These are phyloP conservation scores for Drosophila demipolita DNA, from an alignment of 2,888 invertebrate genomes.

Conservation along the genomic window DNA sequence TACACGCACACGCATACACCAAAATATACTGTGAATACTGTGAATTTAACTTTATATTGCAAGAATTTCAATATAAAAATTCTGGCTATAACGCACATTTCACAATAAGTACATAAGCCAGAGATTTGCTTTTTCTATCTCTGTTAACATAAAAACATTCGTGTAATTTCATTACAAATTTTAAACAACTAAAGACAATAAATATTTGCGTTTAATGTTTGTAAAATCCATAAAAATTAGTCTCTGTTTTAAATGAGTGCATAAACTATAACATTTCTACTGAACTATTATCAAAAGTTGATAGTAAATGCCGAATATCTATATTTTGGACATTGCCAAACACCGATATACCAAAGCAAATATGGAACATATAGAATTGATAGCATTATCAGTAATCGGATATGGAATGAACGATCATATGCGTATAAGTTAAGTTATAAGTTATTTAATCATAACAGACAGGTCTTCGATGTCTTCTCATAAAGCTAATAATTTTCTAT, in stretches of 20 bases:
- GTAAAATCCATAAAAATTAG: slow-evolving; percentile 40
- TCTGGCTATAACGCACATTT: slow-evolving; percentile 9
- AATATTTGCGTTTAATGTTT: slow-evolving; percentile 69
- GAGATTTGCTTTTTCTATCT: slow-evolving; percentile 57
- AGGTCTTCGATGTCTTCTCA: not conserved
- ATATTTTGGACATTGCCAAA: slow-evolving; percentile 2
- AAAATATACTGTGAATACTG: slow-evolving; percentile 33
- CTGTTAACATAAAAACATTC: slow-evolving; percentile 23
- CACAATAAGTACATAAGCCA: slow-evolving; percentile 12
- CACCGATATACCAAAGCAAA: not conserved
- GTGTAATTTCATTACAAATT: slow-evolving; percentile 45
- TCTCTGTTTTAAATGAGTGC: not conserved
- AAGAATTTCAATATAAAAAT: not conserved
- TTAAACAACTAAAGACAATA: slow-evolving; percentile 71
- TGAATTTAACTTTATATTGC: slow-evolving; percentile 1
- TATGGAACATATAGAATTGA: slow-evolving; percentile 9
- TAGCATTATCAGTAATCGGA: slow-evolving; percentile 4
- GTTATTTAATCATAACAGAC: slow-evolving; percentile 1
- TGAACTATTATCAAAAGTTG: slow-evolving; percentile 7
- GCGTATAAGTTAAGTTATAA: not conserved
- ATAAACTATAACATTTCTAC: not conserved
- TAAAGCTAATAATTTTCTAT: not conserved
- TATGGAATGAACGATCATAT: slow-evolving; percentile 4
- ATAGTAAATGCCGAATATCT: not conserved
- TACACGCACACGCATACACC: slow-evolving; percentile 4